A percentile compares a stretch with the other conserved stretches of the same genome.
phyloP scores from a whole-genome alignment of 1,140 invertebrate genomes.

The Armadillidium nasatum region DNA sequence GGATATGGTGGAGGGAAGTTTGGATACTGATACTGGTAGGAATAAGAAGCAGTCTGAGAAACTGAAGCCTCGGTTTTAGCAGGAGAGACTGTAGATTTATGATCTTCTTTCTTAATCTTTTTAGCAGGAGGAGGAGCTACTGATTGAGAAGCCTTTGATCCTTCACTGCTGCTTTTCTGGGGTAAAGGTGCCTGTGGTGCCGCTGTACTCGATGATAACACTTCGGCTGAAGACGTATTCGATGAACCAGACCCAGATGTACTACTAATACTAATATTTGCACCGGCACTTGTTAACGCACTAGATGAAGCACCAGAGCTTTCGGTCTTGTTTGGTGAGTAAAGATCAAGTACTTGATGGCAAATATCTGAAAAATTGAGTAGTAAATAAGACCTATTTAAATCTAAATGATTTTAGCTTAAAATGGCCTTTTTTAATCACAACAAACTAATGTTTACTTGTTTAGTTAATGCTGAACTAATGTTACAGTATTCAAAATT shows the following conservation, averaged over 20 bases:
- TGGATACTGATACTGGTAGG: conserved; percentile 22
- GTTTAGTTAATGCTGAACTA: background rate
- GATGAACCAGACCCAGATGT: background rate
- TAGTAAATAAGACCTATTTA: background rate
- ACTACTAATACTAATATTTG: background rate
- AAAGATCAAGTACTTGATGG: conserved; percentile 89
- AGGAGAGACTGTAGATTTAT: conserved; percentile 30
- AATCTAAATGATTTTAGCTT: no score
- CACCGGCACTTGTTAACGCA: conserved; percentile 23
- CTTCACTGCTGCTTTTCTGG: conserved; percentile 18
- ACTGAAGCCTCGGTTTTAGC: background rate
- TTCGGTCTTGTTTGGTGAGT: conserved; percentile 58
- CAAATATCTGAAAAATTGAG: conserved; percentile 82
- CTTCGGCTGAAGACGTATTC: background rate
- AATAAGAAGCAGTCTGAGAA: background rate
- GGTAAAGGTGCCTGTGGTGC: conserved; percentile 7
- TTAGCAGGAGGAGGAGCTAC: conserved; percentile 47
- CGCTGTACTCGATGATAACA: background rate
- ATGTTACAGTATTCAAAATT: background rate
- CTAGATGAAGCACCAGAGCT: conserved; percentile 18
- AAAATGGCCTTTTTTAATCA: no score
- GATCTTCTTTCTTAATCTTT: conserved; percentile 38
- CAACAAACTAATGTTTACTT: background rate
- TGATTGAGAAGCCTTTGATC: conserved; percentile 71
- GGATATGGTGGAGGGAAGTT: conserved; percentile 26